Evolutionary conservation across 2,888 invertebrate species (phyloP).

Genomic region (Neoaliturus tenellus): DNA sequence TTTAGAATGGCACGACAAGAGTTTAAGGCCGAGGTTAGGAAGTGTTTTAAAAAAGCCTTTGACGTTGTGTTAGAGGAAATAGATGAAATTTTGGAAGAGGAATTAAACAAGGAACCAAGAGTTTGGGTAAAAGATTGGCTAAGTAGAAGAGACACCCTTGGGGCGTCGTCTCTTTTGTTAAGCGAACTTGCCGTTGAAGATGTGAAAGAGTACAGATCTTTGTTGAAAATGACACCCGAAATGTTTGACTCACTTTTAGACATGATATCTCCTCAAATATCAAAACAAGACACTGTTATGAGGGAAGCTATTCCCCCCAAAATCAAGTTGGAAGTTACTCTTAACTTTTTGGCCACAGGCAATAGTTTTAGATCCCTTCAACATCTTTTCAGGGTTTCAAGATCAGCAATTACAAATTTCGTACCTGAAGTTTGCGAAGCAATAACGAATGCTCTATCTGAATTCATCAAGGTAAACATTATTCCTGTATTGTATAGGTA

Average conservation of each 20-base stretch:
- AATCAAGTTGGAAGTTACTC: constrained; percentile 48
- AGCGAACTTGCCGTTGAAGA: too few relatives aligned
- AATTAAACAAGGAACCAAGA: too few relatives aligned
- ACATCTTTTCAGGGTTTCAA: constrained; percentile 52
- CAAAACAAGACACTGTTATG: constrained; percentile 5
- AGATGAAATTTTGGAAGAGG: too few relatives aligned
- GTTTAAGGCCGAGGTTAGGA: too few relatives aligned
- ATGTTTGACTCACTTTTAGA: not conserved
- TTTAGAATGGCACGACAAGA: too few relatives aligned
- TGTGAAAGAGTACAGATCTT: too few relatives aligned
- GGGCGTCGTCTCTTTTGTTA: too few relatives aligned
- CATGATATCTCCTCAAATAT: not conserved
- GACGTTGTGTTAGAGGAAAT: too few relatives aligned
- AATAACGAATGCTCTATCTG: not conserved
- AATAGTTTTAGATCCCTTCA: constrained; percentile 36
- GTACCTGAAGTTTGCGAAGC: constrained; percentile 38
- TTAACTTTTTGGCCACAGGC: constrained; percentile 36
- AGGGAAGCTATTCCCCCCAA: not conserved
- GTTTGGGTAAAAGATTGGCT: too few relatives aligned
- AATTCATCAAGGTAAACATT: constrained; percentile 20
- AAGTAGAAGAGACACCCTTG: too few relatives aligned
- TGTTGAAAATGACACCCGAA: constrained; percentile 9
- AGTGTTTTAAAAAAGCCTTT: too few relatives aligned
- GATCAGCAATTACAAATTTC: constrained; percentile 28
- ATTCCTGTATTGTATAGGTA: not conserved